These are phyloP conservation scores for Thunnus thynnus DNA, from an alignment of 2,113 vertebrate genomes.

Conservation along the genomic window DNA sequence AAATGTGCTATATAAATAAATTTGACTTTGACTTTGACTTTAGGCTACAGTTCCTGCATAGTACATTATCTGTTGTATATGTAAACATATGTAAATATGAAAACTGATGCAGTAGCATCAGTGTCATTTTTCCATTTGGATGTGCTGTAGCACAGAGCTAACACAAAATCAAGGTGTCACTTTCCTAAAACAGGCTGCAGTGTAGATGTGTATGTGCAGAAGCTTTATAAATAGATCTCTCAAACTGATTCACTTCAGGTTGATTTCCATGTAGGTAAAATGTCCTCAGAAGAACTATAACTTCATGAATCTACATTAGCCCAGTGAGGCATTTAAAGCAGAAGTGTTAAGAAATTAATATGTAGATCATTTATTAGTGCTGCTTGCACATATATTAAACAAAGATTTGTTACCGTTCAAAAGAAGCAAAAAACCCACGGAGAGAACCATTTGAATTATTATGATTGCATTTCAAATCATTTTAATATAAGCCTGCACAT, in stretches of 20 bases:
- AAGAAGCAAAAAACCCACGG: not conserved
- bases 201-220: slow-evolving; percentile 3
- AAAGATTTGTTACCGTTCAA: slow-evolving; percentile 31
- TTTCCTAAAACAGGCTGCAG: not conserved
- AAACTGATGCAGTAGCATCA: too few species aligned
- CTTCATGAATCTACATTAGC: slow-evolving; percentile 59
- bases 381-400: slow-evolving; percentile 47
- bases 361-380: slow-evolving; percentile 47
- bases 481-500: slow-evolving; percentile 9
- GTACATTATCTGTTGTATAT: too few species aligned
- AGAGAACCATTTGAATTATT: slow-evolving; percentile 5
- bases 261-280: slow-evolving; percentile 44
- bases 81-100: too few species aligned
- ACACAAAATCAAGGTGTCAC: not conserved
- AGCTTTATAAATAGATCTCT: slow-evolving; percentile 2
- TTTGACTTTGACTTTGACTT: too few species aligned
- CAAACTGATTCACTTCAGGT: slow-evolving; percentile 10
- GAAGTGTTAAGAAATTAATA: slow-evolving; percentile 57
- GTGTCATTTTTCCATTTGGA: not conserved
- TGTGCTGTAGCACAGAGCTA: too few species aligned
- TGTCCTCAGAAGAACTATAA: slow-evolving; percentile 27
- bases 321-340: slow-evolving; percentile 50
- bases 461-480: slow-evolving; percentile 44
- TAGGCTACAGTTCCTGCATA: too few species aligned
- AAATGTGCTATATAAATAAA: too few species aligned